Conservation (phyloP, 2,888 invertebrate species). For the Chouioia cunea region DNA sequence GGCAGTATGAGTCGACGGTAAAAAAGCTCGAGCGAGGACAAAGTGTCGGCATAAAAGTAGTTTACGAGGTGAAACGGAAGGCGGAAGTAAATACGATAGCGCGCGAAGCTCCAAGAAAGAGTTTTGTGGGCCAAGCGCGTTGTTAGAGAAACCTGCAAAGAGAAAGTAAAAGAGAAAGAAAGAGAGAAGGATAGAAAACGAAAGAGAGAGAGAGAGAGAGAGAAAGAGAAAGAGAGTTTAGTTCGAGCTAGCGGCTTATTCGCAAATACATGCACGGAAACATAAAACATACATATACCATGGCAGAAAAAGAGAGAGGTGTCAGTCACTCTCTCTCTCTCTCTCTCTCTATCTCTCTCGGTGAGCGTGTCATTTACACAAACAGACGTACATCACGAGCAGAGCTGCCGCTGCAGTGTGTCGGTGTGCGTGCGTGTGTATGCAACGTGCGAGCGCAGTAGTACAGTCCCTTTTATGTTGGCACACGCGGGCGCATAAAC, state of each 20-base stretch:
- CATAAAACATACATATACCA: neutral
- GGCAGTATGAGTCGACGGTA: conserved; percentile 17
- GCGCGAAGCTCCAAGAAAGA: conserved; percentile 1
- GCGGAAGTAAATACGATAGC: conserved; percentile 20
- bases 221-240: neutral
- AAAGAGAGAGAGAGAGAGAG: conserved; percentile 9
- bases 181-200: neutral
- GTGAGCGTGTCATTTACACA: conserved; percentile 67
- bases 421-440: conserved; percentile 17
- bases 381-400: conserved; percentile 68
- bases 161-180: conserved; percentile 8
- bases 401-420: conserved; percentile 42
- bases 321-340: conserved; percentile 56
- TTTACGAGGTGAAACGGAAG: conserved; percentile 40
- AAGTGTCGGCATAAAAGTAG: conserved; percentile 36
- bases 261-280: neutral
- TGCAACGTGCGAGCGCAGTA: conserved; percentile 21
- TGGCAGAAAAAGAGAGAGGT: conserved; percentile 51
- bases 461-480: conserved; percentile 54
- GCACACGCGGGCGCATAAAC: conserved; percentile 67
- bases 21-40: conserved; percentile 29
- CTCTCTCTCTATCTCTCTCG: conserved; percentile 52
- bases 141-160: conserved; percentile 17
- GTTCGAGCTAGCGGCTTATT: conserved; percentile 32
- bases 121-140: neutral